Evolutionary conservation across 1,140 invertebrate genomes (phyloP), one percentile per base, ranked within the genome.

Genomic region (Periplaneta americana): DNA sequence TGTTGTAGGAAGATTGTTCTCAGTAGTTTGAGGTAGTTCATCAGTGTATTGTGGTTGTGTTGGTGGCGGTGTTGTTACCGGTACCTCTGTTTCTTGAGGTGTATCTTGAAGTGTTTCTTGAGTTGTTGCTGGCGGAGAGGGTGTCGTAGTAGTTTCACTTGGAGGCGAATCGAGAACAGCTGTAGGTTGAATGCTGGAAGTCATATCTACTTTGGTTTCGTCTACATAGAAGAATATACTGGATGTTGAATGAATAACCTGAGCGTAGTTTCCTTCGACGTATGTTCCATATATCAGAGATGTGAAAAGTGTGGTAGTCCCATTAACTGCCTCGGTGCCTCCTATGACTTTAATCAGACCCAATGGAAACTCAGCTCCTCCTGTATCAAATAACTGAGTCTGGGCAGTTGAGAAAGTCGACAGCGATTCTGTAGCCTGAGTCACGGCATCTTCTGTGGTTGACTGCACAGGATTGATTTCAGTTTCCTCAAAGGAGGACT

Each of bases 201-300:
- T 34, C 17, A 78, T 36, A 36, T 78, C 34, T 5, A 28, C 34
- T 39, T 78, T 82, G 79, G 77, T 48, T 9, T 83, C 37, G 76
- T 84, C 81, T 39, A 79, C 80, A 11, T 85, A 74, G 78, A 84
- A 84, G 82, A 87, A 85, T 10, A 90, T 87, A 82, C 87, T 89
- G 10, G 89, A 89, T n/a, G 89, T 90, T 35, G 88, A 88, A 84
- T 90, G 88, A 76, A 90, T 88, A 22, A 91, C 84, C 84, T 91
- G 90, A 34, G 90, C 89, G 83, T 91, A 91, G 79, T 88, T 88
- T n/a, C 86, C 87, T 80, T 89, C 86, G 78, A 90, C 88, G 66
- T 87, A 88, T 9, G 90, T 91, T 13, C 90, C 90, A 83, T 88
- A 89, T n/a, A 91, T 86, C 17, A 90, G 86, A 1, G 90, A 90